phyloP scores from a whole-genome alignment of 2,888 invertebrate species.

The Chrysomela aeneicollis region DNA sequence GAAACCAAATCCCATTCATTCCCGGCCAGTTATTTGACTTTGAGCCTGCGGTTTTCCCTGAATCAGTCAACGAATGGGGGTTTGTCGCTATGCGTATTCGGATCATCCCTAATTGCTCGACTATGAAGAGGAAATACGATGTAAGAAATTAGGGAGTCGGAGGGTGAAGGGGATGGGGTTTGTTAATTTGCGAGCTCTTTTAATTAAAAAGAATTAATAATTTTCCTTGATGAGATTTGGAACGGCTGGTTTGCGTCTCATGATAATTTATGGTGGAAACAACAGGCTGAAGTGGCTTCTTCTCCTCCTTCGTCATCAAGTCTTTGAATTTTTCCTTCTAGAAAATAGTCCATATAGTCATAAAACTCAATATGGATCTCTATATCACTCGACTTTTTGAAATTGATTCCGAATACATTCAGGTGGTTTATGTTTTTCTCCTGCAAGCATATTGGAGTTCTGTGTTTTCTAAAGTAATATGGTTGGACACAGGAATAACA shows the following conservation, averaged over 20 bases:
- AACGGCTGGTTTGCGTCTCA: conserved; percentile 10
- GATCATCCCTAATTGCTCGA: conserved; percentile 18
- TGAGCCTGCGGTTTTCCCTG: conserved; percentile 29
- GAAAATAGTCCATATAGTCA: too few relatives aligned
- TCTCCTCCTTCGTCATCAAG: too few relatives aligned
- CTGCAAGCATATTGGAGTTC: neutral
- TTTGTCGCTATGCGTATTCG: conserved; percentile 11
- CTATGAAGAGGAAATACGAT: conserved; percentile 13
- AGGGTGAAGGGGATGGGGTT: conserved; percentile 2
- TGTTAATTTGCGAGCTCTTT: conserved; percentile 35
- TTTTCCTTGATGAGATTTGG: conserved; percentile 23
- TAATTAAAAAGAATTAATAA: conserved; percentile 36
- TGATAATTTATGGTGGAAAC: conserved; percentile 18
- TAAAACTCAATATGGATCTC: too few relatives aligned
- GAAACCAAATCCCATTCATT: conserved; percentile 35
- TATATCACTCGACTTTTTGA: too few relatives aligned
- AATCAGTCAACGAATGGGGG: conserved; percentile 6
- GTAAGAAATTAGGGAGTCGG: neutral
- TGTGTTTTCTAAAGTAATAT: neutral
- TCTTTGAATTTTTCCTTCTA: too few relatives aligned
- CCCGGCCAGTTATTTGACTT: conserved; percentile 22
- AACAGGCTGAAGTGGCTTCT: too few relatives aligned
- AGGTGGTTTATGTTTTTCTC: neutral
- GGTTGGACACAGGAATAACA: conserved; percentile 7
- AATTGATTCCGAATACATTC: too few relatives aligned